phyloP scores from a whole-genome alignment of 2,888 invertebrate species.

The Heteromyza rotundicornis region DNA sequence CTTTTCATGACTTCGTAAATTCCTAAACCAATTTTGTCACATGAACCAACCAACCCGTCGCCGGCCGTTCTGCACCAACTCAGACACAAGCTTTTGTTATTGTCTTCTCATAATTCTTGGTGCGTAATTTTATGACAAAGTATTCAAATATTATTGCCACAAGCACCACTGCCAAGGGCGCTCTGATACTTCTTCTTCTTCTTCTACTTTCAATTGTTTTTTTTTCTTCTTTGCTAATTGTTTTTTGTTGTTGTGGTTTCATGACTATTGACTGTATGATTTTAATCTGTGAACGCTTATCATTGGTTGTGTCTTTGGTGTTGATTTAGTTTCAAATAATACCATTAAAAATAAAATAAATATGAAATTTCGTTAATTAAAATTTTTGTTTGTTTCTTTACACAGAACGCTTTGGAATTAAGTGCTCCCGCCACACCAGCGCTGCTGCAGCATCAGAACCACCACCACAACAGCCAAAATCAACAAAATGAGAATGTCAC shows the following conservation, averaged over 20 bases:
- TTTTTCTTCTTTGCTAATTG: background rate
- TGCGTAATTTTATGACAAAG: too few species aligned
- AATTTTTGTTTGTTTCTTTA: background rate
- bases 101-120: background rate
- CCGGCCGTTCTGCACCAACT: too few species aligned
- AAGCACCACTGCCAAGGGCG: too few species aligned
- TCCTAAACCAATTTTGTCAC: too few species aligned
- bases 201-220: background rate
- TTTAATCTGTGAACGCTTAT: background rate
- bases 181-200: background rate
- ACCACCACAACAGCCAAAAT: conserved; percentile 58
- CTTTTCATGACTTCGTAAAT: too few species aligned
- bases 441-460: conserved; percentile 71
- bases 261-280: background rate
- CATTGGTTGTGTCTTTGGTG: background rate
- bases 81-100: background rate
- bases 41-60: too few species aligned
- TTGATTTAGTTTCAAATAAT: background rate
- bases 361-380: conserved; percentile 12
- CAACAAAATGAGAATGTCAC: conserved; percentile 8
- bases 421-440: conserved; percentile 90
- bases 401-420: conserved; percentile 86
- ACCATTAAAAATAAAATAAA: too few species aligned
- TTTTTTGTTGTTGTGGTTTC: background rate
- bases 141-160: too few species aligned